Evolutionary conservation across 2,113 vertebrate genomes (phyloP), one percentile per base, ranked within the genome.

Genomic region (Tylochromis polylepis): DNA sequence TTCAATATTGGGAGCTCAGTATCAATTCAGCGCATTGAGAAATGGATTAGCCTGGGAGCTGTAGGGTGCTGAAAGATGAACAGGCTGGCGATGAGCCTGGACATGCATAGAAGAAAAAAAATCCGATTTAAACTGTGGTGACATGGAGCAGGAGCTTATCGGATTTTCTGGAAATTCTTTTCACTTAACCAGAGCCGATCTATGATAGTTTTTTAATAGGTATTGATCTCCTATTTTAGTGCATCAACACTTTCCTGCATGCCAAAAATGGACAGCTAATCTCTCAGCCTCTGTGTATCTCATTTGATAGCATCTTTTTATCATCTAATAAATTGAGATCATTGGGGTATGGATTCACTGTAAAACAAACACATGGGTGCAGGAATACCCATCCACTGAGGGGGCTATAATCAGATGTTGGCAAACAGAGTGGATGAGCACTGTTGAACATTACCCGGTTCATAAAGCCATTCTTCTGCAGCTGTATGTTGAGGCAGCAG

Each of bases 301-400:
- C 51, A 41, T 57, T n/a, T 49, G 12, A 89, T 86, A 80, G 87
- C 49, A 83, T 84, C 80, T 58, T 59, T 56, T 81, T 59, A 82
- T 84, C 82, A 82, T 59, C 6, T 81, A 84, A 82, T 46, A 29
- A 18, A n/a, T 20, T 88, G 84, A 90, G 55, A 65, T 85, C 83
- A 91, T 78, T 24, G 16, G 58, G 41, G 57, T 79, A 80, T 60
- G 56, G 59, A 11, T 27, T 8, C 8, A 3, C 36, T 46, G 78
- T 79, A 41, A 85, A 89, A 85, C 24, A 62, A 85, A 80, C 77
- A 65, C 57, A 80, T 2, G 62, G 84, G 85, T 82, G 81, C 36
- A 38, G 79, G 27, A 85, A 24, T 77, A 77, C 81, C 36, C 84
- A 8, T 78, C 53, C 80, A 72, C 77, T 79, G 86, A 4, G 11